A percentile compares a stretch with the other conserved stretches of the same genome.
Evolutionary conservation across 2,888 invertebrate genomes (phyloP).

Genomic region (Anthophora plumipes): DNA sequence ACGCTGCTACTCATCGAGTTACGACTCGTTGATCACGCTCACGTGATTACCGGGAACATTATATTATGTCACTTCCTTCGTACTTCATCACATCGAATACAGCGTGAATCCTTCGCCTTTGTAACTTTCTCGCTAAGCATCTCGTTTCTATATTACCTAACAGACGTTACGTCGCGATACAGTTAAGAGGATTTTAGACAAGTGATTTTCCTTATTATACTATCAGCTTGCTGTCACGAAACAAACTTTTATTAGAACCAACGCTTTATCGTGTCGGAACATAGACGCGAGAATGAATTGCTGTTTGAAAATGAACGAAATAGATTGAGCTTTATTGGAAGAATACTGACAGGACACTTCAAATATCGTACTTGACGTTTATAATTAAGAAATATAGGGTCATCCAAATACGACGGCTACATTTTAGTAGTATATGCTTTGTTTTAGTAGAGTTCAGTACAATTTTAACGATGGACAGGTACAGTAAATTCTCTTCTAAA

Average conservation of each 20-base stretch:
- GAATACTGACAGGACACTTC: too few species aligned
- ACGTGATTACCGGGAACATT: constrained; percentile 34
- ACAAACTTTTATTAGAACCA: not conserved
- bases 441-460: too few species aligned
- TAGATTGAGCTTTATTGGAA: too few species aligned
- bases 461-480: too few species aligned
- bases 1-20: constrained; percentile 18
- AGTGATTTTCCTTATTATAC: too few species aligned
- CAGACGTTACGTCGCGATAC: constrained; percentile 10
- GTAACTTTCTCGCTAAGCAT: not conserved
- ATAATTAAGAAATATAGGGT: too few species aligned
- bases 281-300: not conserved
- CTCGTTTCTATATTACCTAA: not conserved
- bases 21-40: constrained; percentile 17
- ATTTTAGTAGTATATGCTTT: too few species aligned
- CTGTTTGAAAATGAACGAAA: not conserved
- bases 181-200: constrained; percentile 20
- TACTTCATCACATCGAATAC: too few species aligned
- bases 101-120: not conserved
- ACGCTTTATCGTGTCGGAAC: not conserved
- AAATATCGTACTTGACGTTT: too few species aligned
- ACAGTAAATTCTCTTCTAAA: too few species aligned
- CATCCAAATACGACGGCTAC: too few species aligned
- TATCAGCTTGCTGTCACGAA: not conserved
- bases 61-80: not conserved